Base-by-base conservation (phyloP, 1,140 invertebrate genomes). In the Drosophila pectinifera region DNA sequence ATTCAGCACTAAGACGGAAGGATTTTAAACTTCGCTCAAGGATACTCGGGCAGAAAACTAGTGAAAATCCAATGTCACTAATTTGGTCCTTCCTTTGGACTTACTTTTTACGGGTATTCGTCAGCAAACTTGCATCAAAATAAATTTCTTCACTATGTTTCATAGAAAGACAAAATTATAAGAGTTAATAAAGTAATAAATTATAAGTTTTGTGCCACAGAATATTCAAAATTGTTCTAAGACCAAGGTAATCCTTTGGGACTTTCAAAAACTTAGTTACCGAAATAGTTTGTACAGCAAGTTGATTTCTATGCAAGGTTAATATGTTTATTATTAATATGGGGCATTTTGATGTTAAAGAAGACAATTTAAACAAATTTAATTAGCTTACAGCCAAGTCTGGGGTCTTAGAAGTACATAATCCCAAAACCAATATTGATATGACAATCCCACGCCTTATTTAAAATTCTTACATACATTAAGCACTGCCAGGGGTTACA, bases 21-120 rank as follows among this genome's bases (percentile, higher is more conserved):
- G 48, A 55, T 68, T 69, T 55, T 55, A 39, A 70, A 68, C 63
- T 70, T 55, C 8, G 26, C 64, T 55, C 48, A 31, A 70, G 31
- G 63, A 62, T 56, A 26, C 59, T 62, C 26, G 34, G 24, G 24
- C 53, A 41, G 16, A 62, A 10, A 62, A 24, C 31, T 68, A 22
- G 13, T 4, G 6, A 14, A 14, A 34, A 6, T 55, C 18, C 34
- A 10, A 54, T 69, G 31, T 68, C 41, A 31, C 31, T 51, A 69
- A 69, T 69, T 67, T 43, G 0, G 28, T 22, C 18, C 18, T 45
- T 67, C 18, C 26, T n/a, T 43, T 10, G 28, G 11, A 24, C 18
- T 67, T 5, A 10, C 5, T 65, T 46, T 18, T 34, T 39, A 22
- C 14, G 4, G 4, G 16, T 8, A 28, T 56, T 20, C 18, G 13